Conservation (phyloP, 1,140 invertebrate species). For the Bombyx mori region DNA sequence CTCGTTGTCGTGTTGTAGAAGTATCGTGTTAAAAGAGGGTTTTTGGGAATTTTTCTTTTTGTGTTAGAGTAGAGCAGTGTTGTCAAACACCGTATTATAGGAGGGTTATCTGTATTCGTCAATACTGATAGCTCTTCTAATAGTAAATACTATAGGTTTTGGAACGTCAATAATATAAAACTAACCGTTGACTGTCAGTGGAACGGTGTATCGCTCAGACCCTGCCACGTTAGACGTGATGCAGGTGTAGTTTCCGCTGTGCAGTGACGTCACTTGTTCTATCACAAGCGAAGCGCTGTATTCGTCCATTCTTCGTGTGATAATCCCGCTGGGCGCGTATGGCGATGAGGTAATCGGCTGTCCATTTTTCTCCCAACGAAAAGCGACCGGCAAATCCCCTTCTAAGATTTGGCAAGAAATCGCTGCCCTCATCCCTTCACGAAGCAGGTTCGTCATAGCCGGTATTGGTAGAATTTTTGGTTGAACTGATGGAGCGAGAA, state of each 20-base stretch:
- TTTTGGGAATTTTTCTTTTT: too few species aligned
- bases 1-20: too few species aligned
- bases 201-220: slow-evolving; percentile 80
- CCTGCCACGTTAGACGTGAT: slow-evolving; percentile 88
- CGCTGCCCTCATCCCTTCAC: slow-evolving; percentile 92
- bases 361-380: slow-evolving; percentile 88
- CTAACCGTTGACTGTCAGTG: slow-evolving; percentile 87
- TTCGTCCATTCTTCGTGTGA: slow-evolving; percentile 81
- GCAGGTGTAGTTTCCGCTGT: slow-evolving; percentile 92
- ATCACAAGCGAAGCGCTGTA: slow-evolving; percentile 92
- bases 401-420: slow-evolving; percentile 95
- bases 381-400: slow-evolving; percentile 92
- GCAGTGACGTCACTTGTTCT: slow-evolving; percentile 85
- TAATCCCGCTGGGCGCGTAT: slow-evolving; percentile 70
- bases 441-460: slow-evolving; percentile 82
- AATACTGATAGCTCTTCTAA: too few species aligned
- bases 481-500: slow-evolving; percentile 75
- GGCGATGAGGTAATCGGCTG: slow-evolving; percentile 71
- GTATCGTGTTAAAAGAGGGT: too few species aligned
- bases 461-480: slow-evolving; percentile 91
- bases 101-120: too few species aligned
- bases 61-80: too few species aligned
- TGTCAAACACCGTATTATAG: too few species aligned
- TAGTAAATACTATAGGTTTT: too few species aligned
- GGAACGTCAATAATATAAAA: neutral